Percentiles rank a stretch among this genome's conserved stretches.
phyloP scores from a whole-genome alignment of 2,797 vertebrate species.

The Sebastes paucispinis region DNA sequence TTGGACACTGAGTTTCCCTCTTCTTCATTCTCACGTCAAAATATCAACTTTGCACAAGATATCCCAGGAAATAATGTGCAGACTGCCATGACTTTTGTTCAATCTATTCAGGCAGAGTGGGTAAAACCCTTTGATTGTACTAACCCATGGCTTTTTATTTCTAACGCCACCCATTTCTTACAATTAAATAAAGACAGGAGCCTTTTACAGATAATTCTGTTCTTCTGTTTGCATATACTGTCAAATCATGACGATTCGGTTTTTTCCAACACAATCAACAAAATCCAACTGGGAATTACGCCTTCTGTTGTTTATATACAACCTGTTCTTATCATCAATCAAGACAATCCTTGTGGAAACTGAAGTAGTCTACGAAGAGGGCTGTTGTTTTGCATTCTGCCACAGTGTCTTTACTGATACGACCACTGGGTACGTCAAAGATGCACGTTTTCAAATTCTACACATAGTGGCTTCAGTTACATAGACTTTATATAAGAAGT shows the following conservation, averaged over 20 bases:
- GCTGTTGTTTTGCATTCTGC: background rate
- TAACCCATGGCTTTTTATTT: background rate
- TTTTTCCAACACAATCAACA: background rate
- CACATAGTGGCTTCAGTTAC: background rate
- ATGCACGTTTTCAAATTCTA: background rate
- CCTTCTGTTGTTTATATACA: background rate
- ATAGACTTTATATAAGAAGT: background rate
- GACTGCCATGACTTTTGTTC: background rate
- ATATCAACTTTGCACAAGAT: background rate
- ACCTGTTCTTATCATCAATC: background rate
- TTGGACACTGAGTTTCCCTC: background rate
- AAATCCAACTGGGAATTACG: background rate
- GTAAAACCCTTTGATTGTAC: background rate
- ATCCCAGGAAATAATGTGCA: background rate
- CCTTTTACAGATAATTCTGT: background rate
- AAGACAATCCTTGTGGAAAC: background rate
- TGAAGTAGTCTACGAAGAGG: background rate
- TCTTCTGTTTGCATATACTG: background rate
- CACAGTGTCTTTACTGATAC: background rate
- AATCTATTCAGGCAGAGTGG: background rate
- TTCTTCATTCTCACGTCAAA: background rate
- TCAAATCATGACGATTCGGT: background rate
- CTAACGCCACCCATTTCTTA: background rate
- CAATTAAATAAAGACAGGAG: background rate
- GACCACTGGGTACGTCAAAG: background rate